Evolutionary conservation across 2,797 vertebrate species (phyloP).

Genomic region (Sphaeramia orbicularis): DNA sequence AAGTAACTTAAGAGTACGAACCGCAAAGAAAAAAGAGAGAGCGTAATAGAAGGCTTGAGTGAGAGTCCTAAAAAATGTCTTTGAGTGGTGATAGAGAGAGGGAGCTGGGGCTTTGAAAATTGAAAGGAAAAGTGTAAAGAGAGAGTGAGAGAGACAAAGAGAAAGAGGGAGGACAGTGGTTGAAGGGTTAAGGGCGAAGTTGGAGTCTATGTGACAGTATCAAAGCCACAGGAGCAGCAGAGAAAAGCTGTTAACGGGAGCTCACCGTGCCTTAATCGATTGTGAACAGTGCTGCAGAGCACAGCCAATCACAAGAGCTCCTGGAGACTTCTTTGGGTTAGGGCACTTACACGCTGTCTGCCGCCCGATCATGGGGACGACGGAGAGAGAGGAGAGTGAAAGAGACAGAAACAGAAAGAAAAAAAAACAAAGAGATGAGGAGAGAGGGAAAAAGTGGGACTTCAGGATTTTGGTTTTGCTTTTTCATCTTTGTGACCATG

Average conservation of each 20-base stretch:
- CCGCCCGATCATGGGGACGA: slow-evolving; percentile 74
- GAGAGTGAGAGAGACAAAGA: slow-evolving; percentile 51
- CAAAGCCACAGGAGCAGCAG: slow-evolving; percentile 81
- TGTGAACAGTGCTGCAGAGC: slow-evolving; percentile 83
- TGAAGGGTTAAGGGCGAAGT: slow-evolving; percentile 75
- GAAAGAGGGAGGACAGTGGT: slow-evolving; percentile 42
- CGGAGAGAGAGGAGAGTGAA: slow-evolving; percentile 65
- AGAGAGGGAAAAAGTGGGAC: slow-evolving; percentile 56
- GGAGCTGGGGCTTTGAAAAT: slow-evolving; percentile 62
- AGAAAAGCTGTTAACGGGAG: slow-evolving; percentile 86
- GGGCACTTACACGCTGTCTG: slow-evolving; percentile 86
- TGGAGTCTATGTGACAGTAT: slow-evolving; percentile 80
- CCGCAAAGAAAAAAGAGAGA: slow-evolving; percentile 26
- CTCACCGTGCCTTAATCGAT: slow-evolving; percentile 86
- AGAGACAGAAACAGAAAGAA: slow-evolving; percentile 63
- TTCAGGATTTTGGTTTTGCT: slow-evolving; percentile 49
- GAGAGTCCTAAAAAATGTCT: slow-evolving; percentile 43
- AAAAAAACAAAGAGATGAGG: slow-evolving; percentile 56
- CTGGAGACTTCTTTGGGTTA: slow-evolving; percentile 82
- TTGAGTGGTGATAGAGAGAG: slow-evolving; percentile 40
- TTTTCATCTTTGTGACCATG: slow-evolving; percentile 75
- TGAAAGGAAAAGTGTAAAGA: slow-evolving; percentile 56
- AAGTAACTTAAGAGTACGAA: slow-evolving; percentile 60
- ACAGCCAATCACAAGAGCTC: slow-evolving; percentile 83
- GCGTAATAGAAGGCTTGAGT: slow-evolving; percentile 34